These are phyloP conservation scores for Melieria picta DNA, from an alignment of 2,888 invertebrate species.

Conservation along the genomic window DNA sequence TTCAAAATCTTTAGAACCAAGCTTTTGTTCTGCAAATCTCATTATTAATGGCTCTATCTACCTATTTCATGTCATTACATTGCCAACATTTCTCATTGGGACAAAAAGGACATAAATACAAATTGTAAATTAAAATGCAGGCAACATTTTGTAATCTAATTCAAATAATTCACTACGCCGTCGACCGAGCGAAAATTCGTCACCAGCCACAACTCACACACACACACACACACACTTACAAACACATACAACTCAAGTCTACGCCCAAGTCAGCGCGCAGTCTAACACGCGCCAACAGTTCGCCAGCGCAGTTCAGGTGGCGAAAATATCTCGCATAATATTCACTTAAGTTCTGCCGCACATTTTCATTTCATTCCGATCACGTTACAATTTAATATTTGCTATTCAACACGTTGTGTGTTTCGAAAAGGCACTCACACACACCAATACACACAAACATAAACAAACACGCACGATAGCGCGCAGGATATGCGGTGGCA, in stretches of 20 bases:
- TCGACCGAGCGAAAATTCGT: no score
- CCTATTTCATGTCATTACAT: no score
- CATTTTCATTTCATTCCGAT: constrained; percentile 23
- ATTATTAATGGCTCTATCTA: no score
- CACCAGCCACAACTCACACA: not conserved
- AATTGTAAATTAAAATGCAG: no score
- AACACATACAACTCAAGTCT: not conserved
- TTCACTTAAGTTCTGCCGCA: constrained; percentile 28
- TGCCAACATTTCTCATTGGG: no score
- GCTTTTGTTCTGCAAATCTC: no score
- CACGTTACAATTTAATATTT: constrained; percentile 39
- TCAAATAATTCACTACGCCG: no score
- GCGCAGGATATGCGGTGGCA: not conserved
- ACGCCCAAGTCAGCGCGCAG: not conserved
- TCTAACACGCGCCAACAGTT: constrained; percentile 11
- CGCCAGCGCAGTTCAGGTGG: constrained; percentile 25
- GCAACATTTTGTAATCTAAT: no score
- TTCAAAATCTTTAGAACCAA: no score
- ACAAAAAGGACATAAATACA: no score
- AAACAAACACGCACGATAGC: not conserved
- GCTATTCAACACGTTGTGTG: constrained; percentile 36
- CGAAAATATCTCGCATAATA: constrained; percentile 34
- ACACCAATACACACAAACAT: not conserved
- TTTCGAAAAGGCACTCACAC: constrained; percentile 19
- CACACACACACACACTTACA: no score